phyloP scores from a whole-genome alignment of 2,888 invertebrate genomes.

The Silvanus unidentatus region DNA sequence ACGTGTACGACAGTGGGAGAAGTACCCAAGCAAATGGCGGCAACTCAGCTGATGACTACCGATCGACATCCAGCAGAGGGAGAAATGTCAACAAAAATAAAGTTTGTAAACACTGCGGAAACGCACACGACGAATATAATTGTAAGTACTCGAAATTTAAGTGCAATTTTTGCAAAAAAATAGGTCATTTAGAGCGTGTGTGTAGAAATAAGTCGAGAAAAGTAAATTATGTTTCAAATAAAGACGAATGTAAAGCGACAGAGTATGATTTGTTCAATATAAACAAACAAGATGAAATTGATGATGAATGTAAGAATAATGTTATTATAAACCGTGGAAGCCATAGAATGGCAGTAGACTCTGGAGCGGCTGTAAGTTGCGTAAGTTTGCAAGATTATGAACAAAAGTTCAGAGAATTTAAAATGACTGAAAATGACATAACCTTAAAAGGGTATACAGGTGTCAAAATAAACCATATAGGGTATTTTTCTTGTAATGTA shows the following conservation, averaged over 20 bases:
- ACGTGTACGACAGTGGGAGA: no score
- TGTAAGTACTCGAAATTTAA: not conserved
- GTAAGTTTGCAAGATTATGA: not conserved
- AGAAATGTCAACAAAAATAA: no score
- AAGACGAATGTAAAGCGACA: no score
- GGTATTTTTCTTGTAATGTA: conserved; percentile 3
- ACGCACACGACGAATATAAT: no score
- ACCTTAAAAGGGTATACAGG: conserved; percentile 5
- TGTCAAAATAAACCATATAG: not conserved
- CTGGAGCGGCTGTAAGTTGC: not conserved
- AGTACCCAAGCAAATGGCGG: no score
- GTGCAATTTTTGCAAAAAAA: not conserved
- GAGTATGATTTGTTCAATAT: no score
- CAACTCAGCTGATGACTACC: no score
- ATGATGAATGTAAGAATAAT: not conserved
- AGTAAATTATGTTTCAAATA: not conserved
- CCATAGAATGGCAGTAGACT: not conserved
- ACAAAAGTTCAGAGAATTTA: not conserved
- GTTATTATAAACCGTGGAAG: not conserved
- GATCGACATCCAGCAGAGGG: no score
- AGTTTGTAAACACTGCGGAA: no score
- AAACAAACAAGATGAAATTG: not conserved
- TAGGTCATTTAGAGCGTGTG: not conserved
- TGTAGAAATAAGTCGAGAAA: not conserved
- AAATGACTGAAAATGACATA: not conserved